These are phyloP conservation scores for Sebastes kiyomatsui DNA, from an alignment of 2,797 vertebrate genomes.

Conservation along the genomic window DNA sequence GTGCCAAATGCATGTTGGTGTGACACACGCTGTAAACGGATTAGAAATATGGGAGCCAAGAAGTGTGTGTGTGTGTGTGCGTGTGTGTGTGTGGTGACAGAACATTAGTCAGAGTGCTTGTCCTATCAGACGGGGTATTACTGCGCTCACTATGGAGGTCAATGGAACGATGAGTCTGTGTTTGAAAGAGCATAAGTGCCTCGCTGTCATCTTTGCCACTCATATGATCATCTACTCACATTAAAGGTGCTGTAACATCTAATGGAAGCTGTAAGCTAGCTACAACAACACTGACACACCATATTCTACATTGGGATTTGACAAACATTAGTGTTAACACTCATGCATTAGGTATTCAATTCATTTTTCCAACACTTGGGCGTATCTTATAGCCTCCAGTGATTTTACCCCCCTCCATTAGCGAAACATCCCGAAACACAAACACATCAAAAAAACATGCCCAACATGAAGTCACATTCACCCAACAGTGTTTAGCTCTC, in stretches of 20 bases:
- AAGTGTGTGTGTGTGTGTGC: neutral
- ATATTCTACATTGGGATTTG: neutral
- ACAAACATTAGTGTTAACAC: neutral
- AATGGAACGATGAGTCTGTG: conserved; percentile 48
- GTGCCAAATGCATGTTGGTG: conserved; percentile 74
- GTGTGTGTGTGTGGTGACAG: conserved; percentile 4
- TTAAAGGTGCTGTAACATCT: conserved; percentile 6
- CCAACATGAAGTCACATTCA: neutral
- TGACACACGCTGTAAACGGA: conserved; percentile 76
- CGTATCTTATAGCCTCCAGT: neutral
- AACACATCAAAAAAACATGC: neutral
- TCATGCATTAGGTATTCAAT: neutral
- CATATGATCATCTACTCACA: conserved; percentile 9
- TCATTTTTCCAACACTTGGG: neutral
- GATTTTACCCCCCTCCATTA: neutral
- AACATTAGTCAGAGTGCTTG: conserved; percentile 48
- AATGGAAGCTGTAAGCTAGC: neutral
- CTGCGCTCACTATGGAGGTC: conserved; percentile 48
- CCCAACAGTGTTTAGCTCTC: neutral
- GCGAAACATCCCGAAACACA: neutral
- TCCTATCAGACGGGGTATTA: conserved; percentile 46
- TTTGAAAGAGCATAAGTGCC: conserved; percentile 25
- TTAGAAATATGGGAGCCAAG: conserved; percentile 73
- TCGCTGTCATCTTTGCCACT: conserved; percentile 27
- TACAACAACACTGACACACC: neutral